phyloP scores from a whole-genome alignment of 2,797 vertebrate genomes.

The Chiroxiphia lanceolata region DNA sequence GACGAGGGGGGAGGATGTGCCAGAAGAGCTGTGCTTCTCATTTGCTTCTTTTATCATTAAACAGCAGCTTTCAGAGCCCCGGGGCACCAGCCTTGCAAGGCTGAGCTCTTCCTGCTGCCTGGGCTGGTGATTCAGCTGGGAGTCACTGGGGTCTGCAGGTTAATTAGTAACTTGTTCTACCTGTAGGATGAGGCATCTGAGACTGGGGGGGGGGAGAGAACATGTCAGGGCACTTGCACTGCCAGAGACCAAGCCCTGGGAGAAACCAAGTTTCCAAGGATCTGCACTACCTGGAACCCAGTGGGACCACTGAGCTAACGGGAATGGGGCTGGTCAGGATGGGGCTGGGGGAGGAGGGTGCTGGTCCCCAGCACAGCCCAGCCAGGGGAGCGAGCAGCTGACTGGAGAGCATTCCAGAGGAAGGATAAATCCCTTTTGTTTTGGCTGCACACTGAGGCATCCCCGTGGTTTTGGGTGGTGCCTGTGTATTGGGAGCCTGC shows the following conservation, averaged over 20 bases:
- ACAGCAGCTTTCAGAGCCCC: neutral
- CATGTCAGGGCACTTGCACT: neutral
- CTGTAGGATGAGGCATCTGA: neutral
- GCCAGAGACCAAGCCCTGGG: neutral
- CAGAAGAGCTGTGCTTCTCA: neutral
- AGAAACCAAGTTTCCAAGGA: neutral
- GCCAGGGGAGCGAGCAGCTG: neutral
- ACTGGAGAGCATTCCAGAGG: neutral
- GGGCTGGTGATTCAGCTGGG: slow-evolving; percentile 33
- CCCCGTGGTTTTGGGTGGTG: neutral
- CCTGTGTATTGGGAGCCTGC: neutral
- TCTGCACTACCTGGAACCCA: fast-evolving
- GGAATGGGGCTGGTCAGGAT: neutral
- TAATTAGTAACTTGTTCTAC: slow-evolving; percentile 44
- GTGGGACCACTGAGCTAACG: neutral
- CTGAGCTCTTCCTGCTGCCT: slow-evolving; percentile 12
- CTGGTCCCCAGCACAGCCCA: neutral
- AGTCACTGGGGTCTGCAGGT: slow-evolving; percentile 43
- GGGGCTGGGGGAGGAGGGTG: neutral
- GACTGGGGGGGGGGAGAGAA: neutral
- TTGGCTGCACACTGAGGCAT: neutral
- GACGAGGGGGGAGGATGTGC: neutral
- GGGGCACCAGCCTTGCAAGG: neutral
- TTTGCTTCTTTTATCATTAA: neutral
- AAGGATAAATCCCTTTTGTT: fast-evolving